A percentile compares a stretch with the other conserved stretches of the same genome.
Conservation (phyloP, 2,797 vertebrate species). For the Limnodromus scolopaceus region DNA sequence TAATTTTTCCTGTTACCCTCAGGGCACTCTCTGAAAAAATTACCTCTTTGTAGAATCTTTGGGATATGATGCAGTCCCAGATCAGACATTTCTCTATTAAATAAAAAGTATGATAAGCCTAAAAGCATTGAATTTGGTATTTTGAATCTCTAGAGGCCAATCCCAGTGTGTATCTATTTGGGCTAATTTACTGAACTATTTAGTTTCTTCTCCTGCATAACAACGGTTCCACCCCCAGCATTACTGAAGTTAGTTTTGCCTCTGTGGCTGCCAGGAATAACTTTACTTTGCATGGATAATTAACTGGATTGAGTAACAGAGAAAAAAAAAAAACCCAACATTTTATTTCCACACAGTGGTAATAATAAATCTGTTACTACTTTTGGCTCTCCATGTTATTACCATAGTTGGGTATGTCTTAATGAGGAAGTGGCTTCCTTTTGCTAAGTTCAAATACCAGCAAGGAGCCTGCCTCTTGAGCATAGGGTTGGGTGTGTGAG, state of each 20-base stretch:
- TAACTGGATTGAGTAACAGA: conserved; percentile 68
- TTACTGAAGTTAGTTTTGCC: conserved; percentile 53
- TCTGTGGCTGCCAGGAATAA: conserved; percentile 70
- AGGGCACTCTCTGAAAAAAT: conserved; percentile 46
- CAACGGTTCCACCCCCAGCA: conserved; percentile 47
- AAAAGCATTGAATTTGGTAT: conserved; percentile 56
- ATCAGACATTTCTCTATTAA: conserved; percentile 57
- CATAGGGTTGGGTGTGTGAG: neutral
- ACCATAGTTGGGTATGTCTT: conserved; percentile 71
- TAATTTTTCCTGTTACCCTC: conserved; percentile 53
- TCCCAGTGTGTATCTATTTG: conserved; percentile 45
- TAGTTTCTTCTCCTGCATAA: conserved; percentile 47
- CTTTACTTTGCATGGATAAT: conserved; percentile 71
- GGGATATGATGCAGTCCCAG: conserved; percentile 46
- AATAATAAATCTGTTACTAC: conserved; percentile 74
- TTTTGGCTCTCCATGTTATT: conserved; percentile 65
- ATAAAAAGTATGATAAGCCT: conserved; percentile 65
- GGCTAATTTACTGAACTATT: conserved; percentile 60
- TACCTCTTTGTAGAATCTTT: conserved; percentile 26
- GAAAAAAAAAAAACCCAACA: neutral
- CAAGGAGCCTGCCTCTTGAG: conserved; percentile 24
- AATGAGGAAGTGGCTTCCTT: conserved; percentile 71
- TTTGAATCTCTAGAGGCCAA: conserved; percentile 41
- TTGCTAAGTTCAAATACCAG: conserved; percentile 36
- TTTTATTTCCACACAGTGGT: conserved; percentile 66